A percentile compares a stretch with the other conserved stretches of the same genome.
These are phyloP conservation scores for Apistogramma diplotaenia DNA, from an alignment of 2,113 vertebrate species.

Conservation along the genomic window DNA sequence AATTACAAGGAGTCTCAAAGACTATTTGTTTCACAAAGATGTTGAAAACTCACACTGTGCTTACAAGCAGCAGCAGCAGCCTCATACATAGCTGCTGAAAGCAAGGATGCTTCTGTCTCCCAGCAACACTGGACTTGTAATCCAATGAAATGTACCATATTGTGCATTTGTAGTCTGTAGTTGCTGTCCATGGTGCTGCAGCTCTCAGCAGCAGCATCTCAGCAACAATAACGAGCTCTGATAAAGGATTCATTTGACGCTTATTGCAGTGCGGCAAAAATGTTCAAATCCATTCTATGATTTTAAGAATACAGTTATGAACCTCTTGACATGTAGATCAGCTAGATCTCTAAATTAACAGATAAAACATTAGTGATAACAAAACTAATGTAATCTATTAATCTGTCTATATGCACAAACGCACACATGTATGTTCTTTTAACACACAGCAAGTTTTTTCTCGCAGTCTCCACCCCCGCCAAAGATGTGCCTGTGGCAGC, in stretches of 20 bases:
- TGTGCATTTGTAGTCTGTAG: conserved; percentile 1
- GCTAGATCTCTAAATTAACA: neutral
- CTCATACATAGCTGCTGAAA: neutral
- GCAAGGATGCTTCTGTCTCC: conserved; percentile 4
- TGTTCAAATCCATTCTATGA: neutral
- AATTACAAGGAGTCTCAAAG: neutral
- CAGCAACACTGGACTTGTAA: conserved; percentile 38
- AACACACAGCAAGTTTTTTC: neutral
- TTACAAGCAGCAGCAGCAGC: neutral
- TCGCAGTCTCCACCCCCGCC: neutral
- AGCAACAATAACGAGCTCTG: neutral
- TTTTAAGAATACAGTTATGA: neutral
- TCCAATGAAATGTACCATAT: conserved; percentile 6
- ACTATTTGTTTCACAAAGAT: neutral
- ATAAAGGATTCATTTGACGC: neutral
- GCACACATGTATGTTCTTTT: neutral
- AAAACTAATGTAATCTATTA: neutral
- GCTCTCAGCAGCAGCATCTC: neutral
- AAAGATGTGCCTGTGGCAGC: neutral
- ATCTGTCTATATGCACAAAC: neutral
- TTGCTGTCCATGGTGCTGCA: neutral
- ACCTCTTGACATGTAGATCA: neutral
- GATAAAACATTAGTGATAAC: neutral
- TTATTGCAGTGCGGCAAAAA: neutral
- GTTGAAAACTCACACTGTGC: neutral